These are phyloP conservation scores for Tylochromis polylepis DNA, from an alignment of 2,113 vertebrate species.

Conservation along the genomic window DNA sequence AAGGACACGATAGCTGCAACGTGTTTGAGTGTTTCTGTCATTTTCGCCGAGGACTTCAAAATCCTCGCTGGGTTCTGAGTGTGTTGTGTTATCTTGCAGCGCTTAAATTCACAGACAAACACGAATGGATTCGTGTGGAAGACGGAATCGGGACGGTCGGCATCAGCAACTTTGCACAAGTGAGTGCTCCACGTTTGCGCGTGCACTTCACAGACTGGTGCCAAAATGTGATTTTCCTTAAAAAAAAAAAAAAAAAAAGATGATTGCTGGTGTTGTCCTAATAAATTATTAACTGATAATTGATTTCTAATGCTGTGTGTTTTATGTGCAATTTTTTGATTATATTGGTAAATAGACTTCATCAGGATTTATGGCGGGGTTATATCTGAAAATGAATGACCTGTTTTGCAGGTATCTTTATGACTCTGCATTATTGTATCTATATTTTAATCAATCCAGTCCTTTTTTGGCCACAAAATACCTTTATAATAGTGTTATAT, in stretches of 20 bases:
- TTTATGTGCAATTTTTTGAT: background rate
- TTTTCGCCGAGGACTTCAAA: background rate
- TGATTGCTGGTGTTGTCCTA: background rate
- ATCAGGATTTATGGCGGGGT: background rate
- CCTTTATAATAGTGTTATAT: background rate
- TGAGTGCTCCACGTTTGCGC: conserved; percentile 45
- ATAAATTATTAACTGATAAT: background rate
- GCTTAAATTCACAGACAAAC: conserved; percentile 95
- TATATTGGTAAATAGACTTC: background rate
- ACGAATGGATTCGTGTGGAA: conserved; percentile 92
- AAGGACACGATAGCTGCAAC: background rate
- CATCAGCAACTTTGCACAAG: conserved; percentile 96
- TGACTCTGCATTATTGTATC: background rate
- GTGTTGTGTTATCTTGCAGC: conserved; percentile 74
- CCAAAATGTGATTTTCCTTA: background rate
- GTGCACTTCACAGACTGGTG: background rate
- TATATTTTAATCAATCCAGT: background rate
- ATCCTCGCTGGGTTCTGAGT: background rate
- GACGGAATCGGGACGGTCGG: conserved; percentile 92
- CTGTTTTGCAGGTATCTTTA: background rate
- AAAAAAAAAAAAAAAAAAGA: too few species aligned
- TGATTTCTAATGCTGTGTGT: background rate
- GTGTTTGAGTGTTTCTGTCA: background rate
- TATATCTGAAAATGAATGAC: background rate
- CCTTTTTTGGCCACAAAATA: background rate